Evolutionary conservation across 2,797 vertebrate genomes (phyloP), one percentile per base, ranked within the genome.

Genomic region (Enteromius paludinosus): DNA sequence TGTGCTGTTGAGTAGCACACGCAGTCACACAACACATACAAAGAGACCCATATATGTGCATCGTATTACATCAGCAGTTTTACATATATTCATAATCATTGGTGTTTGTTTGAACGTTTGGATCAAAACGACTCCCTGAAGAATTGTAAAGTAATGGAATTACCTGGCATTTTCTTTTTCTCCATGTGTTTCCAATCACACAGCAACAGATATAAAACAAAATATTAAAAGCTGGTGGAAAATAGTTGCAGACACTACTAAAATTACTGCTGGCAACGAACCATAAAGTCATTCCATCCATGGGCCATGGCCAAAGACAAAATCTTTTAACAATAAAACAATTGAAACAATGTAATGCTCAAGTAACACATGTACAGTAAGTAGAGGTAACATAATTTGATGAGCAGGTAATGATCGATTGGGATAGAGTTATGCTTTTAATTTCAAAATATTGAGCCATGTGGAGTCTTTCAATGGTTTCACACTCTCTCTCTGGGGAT

Each of bases 131-230:
- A 65, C 49, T 82, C 73, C 68, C 65, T 73, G 61, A 88, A 86
- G 80, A 79, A 85, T 78, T 87, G 66, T 84, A 87, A 84, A 87
- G 41, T 14, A 54, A 85, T 79, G 82, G 66, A 86, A 84, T 87
- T 84, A 88, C 91, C 90, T 94, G 91, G 90, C 90, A 87, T 82
- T 69, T 86, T 2, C 15, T 78, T 81, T 81, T 20, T 83, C 81
- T 85, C 89, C 91, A 92, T 93, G 86, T 92, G 91, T 87, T 90
- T 86, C 90, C 89, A 92, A 92, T 93, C 93, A 94, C 88, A 89
- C 87, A 86, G 83, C 73, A 86, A 77, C 82, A 86, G 89, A 87
- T 89, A 75, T 73, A 73, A 52, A 73, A 86, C 86, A 80, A 79
- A 76, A 85, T 86, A 87, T 87, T 86, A 82, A 89, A 86, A 84